Base-by-base conservation (phyloP, 1,140 invertebrate genomes). In the Semibalanus balanoides region DNA sequence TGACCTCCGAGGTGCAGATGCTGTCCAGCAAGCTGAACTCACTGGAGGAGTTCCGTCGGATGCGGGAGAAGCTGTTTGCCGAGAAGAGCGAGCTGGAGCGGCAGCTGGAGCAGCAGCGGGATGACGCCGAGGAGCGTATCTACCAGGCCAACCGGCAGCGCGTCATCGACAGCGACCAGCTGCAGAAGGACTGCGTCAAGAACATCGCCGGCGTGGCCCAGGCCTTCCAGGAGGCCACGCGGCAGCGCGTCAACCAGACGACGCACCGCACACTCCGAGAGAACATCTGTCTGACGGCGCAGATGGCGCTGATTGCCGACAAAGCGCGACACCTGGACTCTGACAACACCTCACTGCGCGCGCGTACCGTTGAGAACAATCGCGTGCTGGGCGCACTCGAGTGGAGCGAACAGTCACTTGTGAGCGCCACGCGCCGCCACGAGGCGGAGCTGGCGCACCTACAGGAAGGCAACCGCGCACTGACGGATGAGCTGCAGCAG, bases 281-380 rank as follows among this genome's bases (percentile, higher is more conserved):
- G n/a, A 72, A 72, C 70, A 72, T 72, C 70, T 72, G 70, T 27
- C n/a, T 72, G 11, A 72, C n/a, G 7, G 22, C n/a, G 70, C 70
- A 72, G 29, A 72, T 72, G 70, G 29, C n/a, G 3, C 70, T 72
- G 70, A 27, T 72, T 3, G 51, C 51, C 51, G 51, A 64, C 1
- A 64, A 64, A 25, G 51, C 51, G 51, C 51, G 51, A 7, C 51
- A 64, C 22, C 51, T 64, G 11, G 51, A 64, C 51, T 14, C 11
- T 1, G 14, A 25, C 51, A 64, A 64, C 51, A 19, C 51, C 7
- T 25, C 14, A 14, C 51, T 64, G 14, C 51, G 11, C 51, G 51
- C 11, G 11, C 9, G 51, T 1, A 25, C 14, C 1, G 51, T 25
- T 1, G 51, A 64, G 51, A 64, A 64, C 51, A 19, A 25, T 19